A percentile compares a stretch with the other conserved stretches of the same genome.
These are phyloP conservation scores for Euphonia xanthogaster DNA, from an alignment of 2,797 vertebrate genomes.

Conservation along the genomic window DNA sequence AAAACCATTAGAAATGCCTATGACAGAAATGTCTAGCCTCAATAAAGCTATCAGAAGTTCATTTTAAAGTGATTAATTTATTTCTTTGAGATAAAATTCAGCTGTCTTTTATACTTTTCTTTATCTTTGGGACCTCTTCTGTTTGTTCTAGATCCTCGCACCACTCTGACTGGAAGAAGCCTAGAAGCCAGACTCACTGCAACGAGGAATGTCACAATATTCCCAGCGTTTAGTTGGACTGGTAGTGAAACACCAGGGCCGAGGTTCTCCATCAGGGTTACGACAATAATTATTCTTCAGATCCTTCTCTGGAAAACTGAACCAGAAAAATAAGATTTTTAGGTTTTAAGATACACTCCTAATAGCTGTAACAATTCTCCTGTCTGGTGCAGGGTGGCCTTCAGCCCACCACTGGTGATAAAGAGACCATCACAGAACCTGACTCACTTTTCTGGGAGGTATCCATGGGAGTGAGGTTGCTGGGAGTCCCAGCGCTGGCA, in stretches of 20 bases:
- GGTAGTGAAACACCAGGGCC: slow-evolving; percentile 93
- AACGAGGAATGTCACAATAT: slow-evolving; percentile 85
- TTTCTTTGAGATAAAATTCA: background rate
- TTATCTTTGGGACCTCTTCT: background rate
- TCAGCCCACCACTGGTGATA: background rate
- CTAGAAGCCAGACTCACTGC: slow-evolving; percentile 76
- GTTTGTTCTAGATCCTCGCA: background rate
- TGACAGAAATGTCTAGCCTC: background rate
- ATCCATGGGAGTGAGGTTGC: slow-evolving; percentile 88
- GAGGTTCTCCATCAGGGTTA: slow-evolving; percentile 92
- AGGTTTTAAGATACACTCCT: background rate
- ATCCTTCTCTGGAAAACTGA: slow-evolving; percentile 90
- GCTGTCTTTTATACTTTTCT: background rate
- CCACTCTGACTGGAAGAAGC: background rate
- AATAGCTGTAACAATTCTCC: background rate
- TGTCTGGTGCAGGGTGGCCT: background rate
- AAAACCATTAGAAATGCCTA: background rate
- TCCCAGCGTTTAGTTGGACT: slow-evolving; percentile 87
- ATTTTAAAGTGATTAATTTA: background rate
- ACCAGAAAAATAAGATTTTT: background rate
- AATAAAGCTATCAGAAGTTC: background rate
- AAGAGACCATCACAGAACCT: background rate
- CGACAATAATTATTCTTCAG: slow-evolving; percentile 92
- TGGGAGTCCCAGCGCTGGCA: slow-evolving; percentile 92
- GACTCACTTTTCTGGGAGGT: slow-evolving; percentile 86